Percentiles rank a stretch among this genome's conserved stretches.
Conservation (phyloP, 2,888 invertebrate genomes). For the Sycophila texana region DNA sequence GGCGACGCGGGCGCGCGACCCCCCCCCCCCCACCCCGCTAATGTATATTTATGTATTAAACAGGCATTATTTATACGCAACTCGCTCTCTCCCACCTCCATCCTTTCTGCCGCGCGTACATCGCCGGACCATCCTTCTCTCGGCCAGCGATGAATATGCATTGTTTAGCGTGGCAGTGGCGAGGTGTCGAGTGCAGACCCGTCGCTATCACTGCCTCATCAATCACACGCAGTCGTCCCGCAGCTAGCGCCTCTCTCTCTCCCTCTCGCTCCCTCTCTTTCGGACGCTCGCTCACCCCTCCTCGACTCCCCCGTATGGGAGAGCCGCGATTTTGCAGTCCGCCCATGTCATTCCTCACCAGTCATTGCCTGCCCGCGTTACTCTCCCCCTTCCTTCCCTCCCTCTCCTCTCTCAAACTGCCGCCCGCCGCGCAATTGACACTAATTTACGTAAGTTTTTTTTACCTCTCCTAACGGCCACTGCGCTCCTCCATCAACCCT, state of each 20-base stretch:
- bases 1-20: background rate
- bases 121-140: slow-evolving; percentile 27
- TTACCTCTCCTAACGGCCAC: slow-evolving; percentile 18
- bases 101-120: background rate
- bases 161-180: slow-evolving; percentile 73
- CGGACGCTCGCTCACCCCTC: slow-evolving; percentile 44
- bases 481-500: background rate
- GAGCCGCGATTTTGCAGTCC: slow-evolving; percentile 58
- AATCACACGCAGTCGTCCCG: slow-evolving; percentile 72
- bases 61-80: slow-evolving; percentile 73
- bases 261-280: slow-evolving; percentile 21
- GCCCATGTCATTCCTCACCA: slow-evolving; percentile 59
- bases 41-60: slow-evolving; percentile 75
- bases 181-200: slow-evolving; percentile 75
- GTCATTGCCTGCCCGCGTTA: slow-evolving; percentile 28
- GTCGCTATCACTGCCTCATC: slow-evolving; percentile 75
- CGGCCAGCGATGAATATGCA: slow-evolving; percentile 73
- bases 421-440: slow-evolving; percentile 67
- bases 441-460: slow-evolving; percentile 72
- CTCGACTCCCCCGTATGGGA: slow-evolving; percentile 7
- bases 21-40: slow-evolving; percentile 42
- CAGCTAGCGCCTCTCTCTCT: slow-evolving; percentile 57
- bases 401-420: slow-evolving; percentile 40
- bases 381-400: slow-evolving; percentile 27
- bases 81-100: slow-evolving; percentile 1